Evolutionary conservation across 92 coral and sea anemone genomes (phyloP).

Genomic region (Galaxea fascicularis): DNA sequence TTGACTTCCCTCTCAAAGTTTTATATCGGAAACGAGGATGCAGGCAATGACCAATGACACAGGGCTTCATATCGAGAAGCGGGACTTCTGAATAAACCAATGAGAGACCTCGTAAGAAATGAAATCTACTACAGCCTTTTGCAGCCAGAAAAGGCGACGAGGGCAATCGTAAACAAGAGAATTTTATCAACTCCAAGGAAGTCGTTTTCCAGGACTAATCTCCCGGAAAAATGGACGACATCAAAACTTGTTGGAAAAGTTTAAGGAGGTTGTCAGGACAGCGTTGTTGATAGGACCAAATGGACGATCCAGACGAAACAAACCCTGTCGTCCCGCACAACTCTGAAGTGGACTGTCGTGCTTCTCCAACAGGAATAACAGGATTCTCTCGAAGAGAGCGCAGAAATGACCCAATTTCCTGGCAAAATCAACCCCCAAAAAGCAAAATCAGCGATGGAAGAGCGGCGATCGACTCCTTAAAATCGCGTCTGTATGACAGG

Average conservation of each 20-base stretch:
- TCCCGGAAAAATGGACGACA: not conserved
- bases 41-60: constrained; percentile 18
- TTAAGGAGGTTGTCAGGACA: not conserved
- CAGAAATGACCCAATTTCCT: constrained; percentile 37
- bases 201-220: not conserved
- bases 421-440: constrained; percentile 54
- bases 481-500: constrained; percentile 91
- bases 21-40: too few species aligned
- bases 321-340: constrained; percentile 90
- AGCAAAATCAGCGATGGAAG: constrained; percentile 65
- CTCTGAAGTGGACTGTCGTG: constrained; percentile 77
- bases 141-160: constrained; percentile 31
- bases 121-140: constrained; percentile 18
- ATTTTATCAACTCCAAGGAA: not conserved
- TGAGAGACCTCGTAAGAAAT: constrained; percentile 15
- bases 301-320: constrained; percentile 85
- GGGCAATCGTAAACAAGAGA: constrained; percentile 21
- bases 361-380: constrained; percentile 51
- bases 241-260: not conserved
- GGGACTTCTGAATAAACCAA: constrained; percentile 37
- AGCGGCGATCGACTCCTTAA: constrained; percentile 83
- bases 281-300: constrained; percentile 21
- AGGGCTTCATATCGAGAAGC: constrained; percentile 13
- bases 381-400: constrained; percentile 50
- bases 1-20: not conserved